phyloP scores from a whole-genome alignment of 2,113 vertebrate genomes.

The Corythornis cristatus region DNA sequence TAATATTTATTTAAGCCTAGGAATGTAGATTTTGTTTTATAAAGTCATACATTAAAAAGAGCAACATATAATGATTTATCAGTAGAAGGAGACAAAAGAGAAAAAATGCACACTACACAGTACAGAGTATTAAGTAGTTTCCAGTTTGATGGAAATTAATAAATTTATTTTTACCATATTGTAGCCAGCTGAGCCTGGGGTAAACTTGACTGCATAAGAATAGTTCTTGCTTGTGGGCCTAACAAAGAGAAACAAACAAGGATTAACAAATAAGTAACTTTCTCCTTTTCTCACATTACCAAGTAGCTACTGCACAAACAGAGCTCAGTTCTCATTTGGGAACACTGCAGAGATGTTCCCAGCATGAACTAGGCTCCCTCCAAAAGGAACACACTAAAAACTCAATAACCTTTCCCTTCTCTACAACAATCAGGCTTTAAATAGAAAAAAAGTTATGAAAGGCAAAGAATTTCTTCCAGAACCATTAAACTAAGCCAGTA shows the following conservation, averaged over 20 bases:
- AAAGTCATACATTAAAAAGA: not conserved
- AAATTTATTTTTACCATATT: conserved; percentile 86
- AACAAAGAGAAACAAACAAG: conserved; percentile 39
- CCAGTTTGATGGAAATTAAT: conserved; percentile 4
- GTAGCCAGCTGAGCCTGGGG: conserved; percentile 94
- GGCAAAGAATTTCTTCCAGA: not conserved
- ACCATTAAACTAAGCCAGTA: not conserved
- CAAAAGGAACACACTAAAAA: not conserved
- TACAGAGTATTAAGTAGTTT: not conserved
- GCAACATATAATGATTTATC: not conserved
- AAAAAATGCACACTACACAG: not conserved
- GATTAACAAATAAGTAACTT: not conserved
- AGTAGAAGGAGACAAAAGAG: not conserved
- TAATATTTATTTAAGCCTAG: not conserved
- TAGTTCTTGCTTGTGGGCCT: conserved; percentile 98
- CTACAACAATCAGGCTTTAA: not conserved
- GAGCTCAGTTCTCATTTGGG: not conserved
- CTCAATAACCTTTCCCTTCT: not conserved
- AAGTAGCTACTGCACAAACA: not conserved
- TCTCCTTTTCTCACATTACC: not conserved
- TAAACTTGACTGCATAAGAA: conserved; percentile 99
- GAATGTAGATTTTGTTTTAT: not conserved
- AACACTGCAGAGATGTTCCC: not conserved
- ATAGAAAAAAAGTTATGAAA: not conserved
- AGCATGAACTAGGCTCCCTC: not conserved